Percentiles rank a stretch among this genome's conserved stretches.
Conservation (phyloP, 2,113 vertebrate genomes). For the Galeopterus variegatus region DNA sequence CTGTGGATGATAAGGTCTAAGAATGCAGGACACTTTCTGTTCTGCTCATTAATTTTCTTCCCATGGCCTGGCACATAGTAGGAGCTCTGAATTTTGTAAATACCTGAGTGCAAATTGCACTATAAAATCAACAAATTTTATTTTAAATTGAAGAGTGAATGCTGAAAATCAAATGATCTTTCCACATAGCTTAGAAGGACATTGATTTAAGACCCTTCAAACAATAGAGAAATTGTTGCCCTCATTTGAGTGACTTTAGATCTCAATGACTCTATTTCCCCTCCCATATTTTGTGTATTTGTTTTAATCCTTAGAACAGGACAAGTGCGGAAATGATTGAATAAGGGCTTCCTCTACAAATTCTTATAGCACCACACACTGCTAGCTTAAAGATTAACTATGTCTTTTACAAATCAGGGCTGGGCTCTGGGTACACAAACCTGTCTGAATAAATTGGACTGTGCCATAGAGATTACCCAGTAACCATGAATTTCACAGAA, state of each 20-base stretch:
- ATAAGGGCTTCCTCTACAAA: neutral
- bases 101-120: neutral
- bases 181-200: neutral
- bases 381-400: constrained; percentile 64
- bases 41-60: neutral
- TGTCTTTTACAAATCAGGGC: neutral
- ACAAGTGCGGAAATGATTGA: neutral
- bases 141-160: neutral
- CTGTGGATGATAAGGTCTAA: neutral
- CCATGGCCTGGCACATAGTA: neutral
- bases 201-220: constrained; percentile 19
- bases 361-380: neutral
- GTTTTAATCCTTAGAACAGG: constrained; percentile 28
- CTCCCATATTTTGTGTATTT: neutral
- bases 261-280: neutral
- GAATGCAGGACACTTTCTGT: neutral
- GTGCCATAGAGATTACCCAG: neutral
- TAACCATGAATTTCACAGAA: neutral
- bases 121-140: neutral
- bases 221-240: neutral
- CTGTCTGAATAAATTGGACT: neutral
- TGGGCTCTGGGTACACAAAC: neutral
- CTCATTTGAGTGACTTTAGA: constrained; percentile 12
- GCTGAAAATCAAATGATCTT: constrained; percentile 11
- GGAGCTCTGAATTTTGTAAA: neutral